Percentiles rank a stretch among this genome's conserved stretches.
Evolutionary conservation across 2,888 invertebrate species (phyloP).

Genomic region (Tetanocera ferruginea): DNA sequence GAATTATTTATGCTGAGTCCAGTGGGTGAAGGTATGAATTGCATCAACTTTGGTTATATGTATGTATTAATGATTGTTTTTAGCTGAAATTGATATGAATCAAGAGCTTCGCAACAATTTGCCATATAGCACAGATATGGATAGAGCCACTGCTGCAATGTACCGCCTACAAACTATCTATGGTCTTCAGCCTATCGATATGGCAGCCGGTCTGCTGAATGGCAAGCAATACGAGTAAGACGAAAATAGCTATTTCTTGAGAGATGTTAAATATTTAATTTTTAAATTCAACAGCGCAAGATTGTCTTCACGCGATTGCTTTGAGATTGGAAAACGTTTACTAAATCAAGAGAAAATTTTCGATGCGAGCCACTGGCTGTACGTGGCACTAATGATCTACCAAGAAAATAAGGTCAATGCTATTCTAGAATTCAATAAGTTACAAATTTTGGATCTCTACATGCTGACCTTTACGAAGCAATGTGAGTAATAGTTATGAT

Average conservation of each 20-base stretch:
- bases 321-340: constrained; percentile 53
- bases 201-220: constrained; percentile 85
- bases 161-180: constrained; percentile 93
- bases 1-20: constrained; percentile 39
- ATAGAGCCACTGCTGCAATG: constrained; percentile 92
- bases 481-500: constrained; percentile 51
- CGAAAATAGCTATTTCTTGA: no score
- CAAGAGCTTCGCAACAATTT: constrained; percentile 39
- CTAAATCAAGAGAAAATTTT: constrained; percentile 43
- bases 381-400: constrained; percentile 45
- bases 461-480: constrained; percentile 56
- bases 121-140: constrained; percentile 90
- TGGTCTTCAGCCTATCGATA: constrained; percentile 82
- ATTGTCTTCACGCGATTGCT: constrained; percentile 53
- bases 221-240: constrained; percentile 80
- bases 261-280: no score
- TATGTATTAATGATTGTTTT: not conserved
- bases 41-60: not conserved
- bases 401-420: constrained; percentile 15
- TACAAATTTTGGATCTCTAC: constrained; percentile 53
- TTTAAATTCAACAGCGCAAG: constrained; percentile 47
- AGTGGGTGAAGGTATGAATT: constrained; percentile 25
- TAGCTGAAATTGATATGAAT: constrained; percentile 17
- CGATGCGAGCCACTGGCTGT: constrained; percentile 54
- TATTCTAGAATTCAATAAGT: constrained; percentile 39